Evolutionary conservation across 2,888 invertebrate species (phyloP).

Genomic region (Pollenia labialis): DNA sequence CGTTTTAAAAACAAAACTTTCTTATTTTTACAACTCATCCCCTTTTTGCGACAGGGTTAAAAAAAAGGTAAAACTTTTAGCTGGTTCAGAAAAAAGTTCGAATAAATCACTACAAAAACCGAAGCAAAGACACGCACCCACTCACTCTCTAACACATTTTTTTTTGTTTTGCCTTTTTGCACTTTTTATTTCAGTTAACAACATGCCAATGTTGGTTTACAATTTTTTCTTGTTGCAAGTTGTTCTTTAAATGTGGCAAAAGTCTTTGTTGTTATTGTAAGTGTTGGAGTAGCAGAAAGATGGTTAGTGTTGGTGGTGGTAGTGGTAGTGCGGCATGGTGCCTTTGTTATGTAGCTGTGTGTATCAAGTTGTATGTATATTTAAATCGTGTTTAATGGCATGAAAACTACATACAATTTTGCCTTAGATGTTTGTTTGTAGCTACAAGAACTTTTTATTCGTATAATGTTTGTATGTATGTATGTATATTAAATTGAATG

Average conservation of each 20-base stretch:
- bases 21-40: slow-evolving; percentile 57
- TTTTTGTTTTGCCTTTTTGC: slow-evolving; percentile 3
- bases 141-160: slow-evolving; percentile 51
- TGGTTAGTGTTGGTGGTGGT: slow-evolving; percentile 34
- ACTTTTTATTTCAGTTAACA: slow-evolving; percentile 52
- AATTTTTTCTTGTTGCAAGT: slow-evolving; percentile 64
- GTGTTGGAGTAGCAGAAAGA: not conserved
- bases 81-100: slow-evolving; percentile 8
- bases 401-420: slow-evolving; percentile 74
- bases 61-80: slow-evolving; percentile 58
- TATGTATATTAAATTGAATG: not conserved
- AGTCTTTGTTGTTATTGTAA: slow-evolving; percentile 10
- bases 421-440: slow-evolving; percentile 48
- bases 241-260: slow-evolving; percentile 55
- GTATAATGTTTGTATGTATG: slow-evolving; percentile 55
- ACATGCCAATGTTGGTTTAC: slow-evolving; percentile 58
- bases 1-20: slow-evolving; percentile 74
- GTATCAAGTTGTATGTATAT: slow-evolving; percentile 60
- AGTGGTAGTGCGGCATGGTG: slow-evolving; percentile 37
- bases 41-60: slow-evolving; percentile 45
- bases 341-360: slow-evolving; percentile 36
- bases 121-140: slow-evolving; percentile 68
- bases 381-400: slow-evolving; percentile 76
- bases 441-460: slow-evolving; percentile 40
- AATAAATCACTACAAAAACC: slow-evolving; percentile 62